Evolutionary conservation across 2,113 vertebrate genomes (phyloP).

Genomic region (Atrichornis clamosus): DNA sequence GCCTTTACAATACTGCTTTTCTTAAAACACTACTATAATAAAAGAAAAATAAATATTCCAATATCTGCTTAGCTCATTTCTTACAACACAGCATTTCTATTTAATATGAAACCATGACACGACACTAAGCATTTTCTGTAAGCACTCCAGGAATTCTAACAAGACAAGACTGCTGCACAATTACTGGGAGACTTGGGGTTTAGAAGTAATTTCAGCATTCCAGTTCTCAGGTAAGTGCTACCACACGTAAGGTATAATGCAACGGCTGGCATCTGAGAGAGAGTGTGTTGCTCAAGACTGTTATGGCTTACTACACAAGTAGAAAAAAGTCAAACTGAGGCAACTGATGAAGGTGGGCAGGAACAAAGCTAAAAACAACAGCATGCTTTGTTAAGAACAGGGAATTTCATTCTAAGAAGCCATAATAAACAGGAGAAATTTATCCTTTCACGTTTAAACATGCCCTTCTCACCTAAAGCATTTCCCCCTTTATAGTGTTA

Average conservation of each 20-base stretch:
- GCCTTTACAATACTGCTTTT: neutral
- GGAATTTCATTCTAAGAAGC: neutral
- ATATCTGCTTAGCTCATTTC: neutral
- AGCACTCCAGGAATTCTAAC: neutral
- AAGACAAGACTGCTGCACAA: neutral
- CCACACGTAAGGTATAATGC: fast-evolving
- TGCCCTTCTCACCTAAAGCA: neutral
- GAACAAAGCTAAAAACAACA: neutral
- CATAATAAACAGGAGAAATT: neutral
- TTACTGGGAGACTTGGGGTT: neutral
- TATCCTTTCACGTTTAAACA: neutral
- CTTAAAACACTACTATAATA: neutral
- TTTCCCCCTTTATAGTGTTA: neutral
- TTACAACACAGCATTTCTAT: neutral
- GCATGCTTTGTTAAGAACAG: neutral
- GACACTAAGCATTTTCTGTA: neutral
- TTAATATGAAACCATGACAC: neutral
- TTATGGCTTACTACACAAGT: neutral
- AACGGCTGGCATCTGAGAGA: neutral
- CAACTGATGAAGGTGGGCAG: neutral
- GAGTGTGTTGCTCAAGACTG: neutral
- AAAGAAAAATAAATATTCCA: neutral
- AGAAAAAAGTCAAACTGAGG: neutral
- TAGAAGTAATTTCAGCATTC: neutral
- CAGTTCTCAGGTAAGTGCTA: neutral